Evolutionary conservation across 2,797 vertebrate species (phyloP), one percentile per base, ranked within the genome.

Genomic region (Aeoliscus strigatus): DNA sequence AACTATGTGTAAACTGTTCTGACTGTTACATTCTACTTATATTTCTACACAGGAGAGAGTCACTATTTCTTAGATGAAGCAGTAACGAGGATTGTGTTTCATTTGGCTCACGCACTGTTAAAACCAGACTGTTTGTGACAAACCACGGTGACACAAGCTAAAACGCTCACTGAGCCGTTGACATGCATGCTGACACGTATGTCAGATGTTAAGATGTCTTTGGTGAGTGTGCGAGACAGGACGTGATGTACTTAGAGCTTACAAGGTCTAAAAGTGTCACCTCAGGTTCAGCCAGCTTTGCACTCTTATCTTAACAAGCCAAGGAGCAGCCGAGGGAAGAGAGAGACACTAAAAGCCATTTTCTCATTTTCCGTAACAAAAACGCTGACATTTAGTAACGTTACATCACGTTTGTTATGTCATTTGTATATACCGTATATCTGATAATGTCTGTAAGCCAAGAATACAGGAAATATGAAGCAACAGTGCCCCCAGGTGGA

Each of bases 31-130:
- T 75, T 52, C 51, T 39, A 36, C 40, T 59, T 51, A 62, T 55
- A 44, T 75, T 70, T 71, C 35, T 71, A 70, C 39, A 51, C 43
- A 40, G 46, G 37, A 49, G 43, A 49, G 36, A 54, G 55, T 53
- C 27, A 41, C 67, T 8, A 37, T 44, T 53, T 64, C 36, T 66
- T 60, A 42, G 51, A 49, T 9, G 48, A 37, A 57, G 51, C 70
- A 68, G 67, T 64, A 63, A 49, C 29, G 16, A 58, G 51, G 57
- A 58, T 64, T 61, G 75, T 39, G 70, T n/a, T 83, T 75, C 58
- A 79, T 82, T 79, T 80, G 85, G 86, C 86, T 81, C 60, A 58
- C 28, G 68, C 76, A 88, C 86, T 87, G 85, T 88, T 88, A 83
- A 74, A 82, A 62, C 61, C 58, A 55, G 86, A 87, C 86, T 87